phyloP scores from a whole-genome alignment of 2,888 invertebrate genomes.

The Glaucopsyche alexis region DNA sequence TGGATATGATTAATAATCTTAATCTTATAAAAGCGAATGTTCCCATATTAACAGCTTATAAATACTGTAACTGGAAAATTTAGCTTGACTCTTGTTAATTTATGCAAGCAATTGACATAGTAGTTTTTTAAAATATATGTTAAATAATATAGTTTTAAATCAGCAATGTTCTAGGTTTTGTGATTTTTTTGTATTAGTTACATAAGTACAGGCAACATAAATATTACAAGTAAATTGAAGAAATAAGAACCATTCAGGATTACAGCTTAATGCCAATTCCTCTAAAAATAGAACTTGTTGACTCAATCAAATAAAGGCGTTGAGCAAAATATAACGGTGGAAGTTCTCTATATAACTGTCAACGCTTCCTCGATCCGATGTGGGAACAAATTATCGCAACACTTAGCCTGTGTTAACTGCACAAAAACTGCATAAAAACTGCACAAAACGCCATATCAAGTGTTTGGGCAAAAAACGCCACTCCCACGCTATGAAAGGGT shows the following conservation, averaged over 20 bases:
- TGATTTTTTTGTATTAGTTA: too few relatives aligned
- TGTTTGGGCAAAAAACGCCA: conserved; percentile 58
- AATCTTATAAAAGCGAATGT: not conserved
- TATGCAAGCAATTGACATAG: too few relatives aligned
- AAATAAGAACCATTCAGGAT: not conserved
- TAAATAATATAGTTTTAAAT: too few relatives aligned
- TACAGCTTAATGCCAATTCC: not conserved
- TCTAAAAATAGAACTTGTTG: conserved; percentile 17
- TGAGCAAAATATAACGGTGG: conserved; percentile 54
- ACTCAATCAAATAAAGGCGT: conserved; percentile 26
- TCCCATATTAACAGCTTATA: not conserved
- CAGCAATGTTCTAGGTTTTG: too few relatives aligned
- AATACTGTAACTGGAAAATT: not conserved
- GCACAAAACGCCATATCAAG: conserved; percentile 59
- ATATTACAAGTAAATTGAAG: not conserved
- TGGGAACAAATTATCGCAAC: conserved; percentile 80
- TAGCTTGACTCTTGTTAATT: not conserved
- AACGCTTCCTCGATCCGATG: conserved; percentile 68
- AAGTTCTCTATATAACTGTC: conserved; percentile 66
- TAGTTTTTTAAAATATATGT: too few relatives aligned
- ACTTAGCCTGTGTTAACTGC: conserved; percentile 53
- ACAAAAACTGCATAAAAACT: conserved; percentile 61
- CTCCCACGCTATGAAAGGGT: conserved; percentile 79
- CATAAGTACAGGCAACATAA: too few relatives aligned
- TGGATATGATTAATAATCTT: conserved; percentile 20